Evolutionary conservation across 2,888 invertebrate genomes (phyloP).

Genomic region (Lordiphosa fenestrarum): DNA sequence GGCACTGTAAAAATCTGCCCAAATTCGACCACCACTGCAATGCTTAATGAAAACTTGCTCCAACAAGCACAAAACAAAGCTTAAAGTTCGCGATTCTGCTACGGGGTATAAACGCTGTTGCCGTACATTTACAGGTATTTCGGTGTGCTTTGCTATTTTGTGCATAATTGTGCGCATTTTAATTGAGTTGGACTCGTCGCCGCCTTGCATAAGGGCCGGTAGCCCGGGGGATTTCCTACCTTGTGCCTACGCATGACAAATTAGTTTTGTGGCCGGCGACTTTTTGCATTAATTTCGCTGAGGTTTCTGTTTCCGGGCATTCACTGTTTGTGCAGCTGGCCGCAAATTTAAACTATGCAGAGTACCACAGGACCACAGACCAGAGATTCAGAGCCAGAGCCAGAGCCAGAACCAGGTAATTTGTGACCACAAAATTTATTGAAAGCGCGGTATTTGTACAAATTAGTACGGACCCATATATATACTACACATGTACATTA

Average conservation of each 20-base stretch:
- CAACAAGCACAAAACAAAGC: not conserved
- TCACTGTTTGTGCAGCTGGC: conserved; percentile 34
- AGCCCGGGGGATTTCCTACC: conserved; percentile 29
- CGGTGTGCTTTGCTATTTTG: conserved; percentile 43
- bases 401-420: conserved; percentile 58
- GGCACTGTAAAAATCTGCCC: too few species aligned
- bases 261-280: conserved; percentile 65
- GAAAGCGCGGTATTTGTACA: conserved; percentile 55
- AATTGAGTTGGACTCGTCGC: conserved; percentile 61
- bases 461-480: conserved; percentile 30
- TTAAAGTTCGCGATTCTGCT: conserved; percentile 3
- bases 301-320: conserved; percentile 40
- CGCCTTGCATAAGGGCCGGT: not conserved
- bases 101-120: conserved; percentile 21
- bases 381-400: not conserved
- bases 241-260: conserved; percentile 65
- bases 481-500: not conserved
- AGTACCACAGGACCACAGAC: conserved; percentile 27
- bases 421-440: conserved; percentile 71
- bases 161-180: conserved; percentile 65
- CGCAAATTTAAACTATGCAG: conserved; percentile 39
- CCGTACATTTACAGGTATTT: conserved; percentile 9
- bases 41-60: not conserved
- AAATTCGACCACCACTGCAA: too few species aligned
- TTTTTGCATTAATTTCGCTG: conserved; percentile 65